phyloP scores from a whole-genome alignment of 2,888 invertebrate genomes.

The Leucophenga maculata region DNA sequence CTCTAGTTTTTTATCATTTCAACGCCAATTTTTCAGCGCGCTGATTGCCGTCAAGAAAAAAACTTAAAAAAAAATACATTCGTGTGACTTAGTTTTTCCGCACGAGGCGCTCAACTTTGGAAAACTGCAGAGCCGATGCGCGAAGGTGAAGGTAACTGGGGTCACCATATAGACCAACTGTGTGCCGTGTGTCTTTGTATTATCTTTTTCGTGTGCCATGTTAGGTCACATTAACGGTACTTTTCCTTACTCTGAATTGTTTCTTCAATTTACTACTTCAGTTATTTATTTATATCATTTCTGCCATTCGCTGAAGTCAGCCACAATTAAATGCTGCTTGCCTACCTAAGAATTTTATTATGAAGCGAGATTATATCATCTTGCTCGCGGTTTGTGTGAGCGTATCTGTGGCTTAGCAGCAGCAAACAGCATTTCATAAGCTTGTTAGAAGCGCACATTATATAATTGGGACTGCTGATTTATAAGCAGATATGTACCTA shows the following conservation, averaged over 20 bases:
- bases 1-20: conserved; percentile 50
- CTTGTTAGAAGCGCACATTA: too few relatives aligned
- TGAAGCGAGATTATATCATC: too few relatives aligned
- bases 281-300: conserved; percentile 27
- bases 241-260: conserved; percentile 59
- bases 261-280: conserved; percentile 54
- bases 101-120: conserved; percentile 59
- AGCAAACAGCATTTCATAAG: too few relatives aligned
- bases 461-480: too few relatives aligned
- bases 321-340: background rate
- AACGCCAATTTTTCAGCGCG: conserved; percentile 31
- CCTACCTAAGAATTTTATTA: too few relatives aligned
- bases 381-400: too few relatives aligned
- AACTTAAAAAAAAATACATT: too few relatives aligned
- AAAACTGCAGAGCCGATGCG: conserved; percentile 36
- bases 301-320: conserved; percentile 36
- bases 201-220: conserved; percentile 41
- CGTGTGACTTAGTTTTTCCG: conserved; percentile 58
- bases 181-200: conserved; percentile 45
- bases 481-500: too few relatives aligned
- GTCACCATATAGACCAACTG: background rate
- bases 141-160: conserved; percentile 6
- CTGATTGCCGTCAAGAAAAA: conserved; percentile 12
- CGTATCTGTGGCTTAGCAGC: too few relatives aligned
- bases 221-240: conserved; percentile 64